phyloP scores from a whole-genome alignment of 1,140 invertebrate genomes.

The Arctopsyche grandis region DNA sequence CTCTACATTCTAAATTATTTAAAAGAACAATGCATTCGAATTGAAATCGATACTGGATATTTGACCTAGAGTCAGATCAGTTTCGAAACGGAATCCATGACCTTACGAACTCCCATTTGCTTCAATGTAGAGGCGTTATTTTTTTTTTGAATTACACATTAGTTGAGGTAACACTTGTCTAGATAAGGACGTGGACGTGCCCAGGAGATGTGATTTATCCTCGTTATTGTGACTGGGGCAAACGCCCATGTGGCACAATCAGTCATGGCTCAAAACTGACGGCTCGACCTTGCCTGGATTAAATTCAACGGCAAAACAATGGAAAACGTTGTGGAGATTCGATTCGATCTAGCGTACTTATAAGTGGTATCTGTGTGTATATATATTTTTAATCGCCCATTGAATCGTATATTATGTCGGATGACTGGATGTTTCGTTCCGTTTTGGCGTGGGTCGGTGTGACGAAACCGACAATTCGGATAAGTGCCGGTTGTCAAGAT shows the following conservation, averaged over 20 bases:
- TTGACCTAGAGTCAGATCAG: neutral
- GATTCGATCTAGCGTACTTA: neutral
- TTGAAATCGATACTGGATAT: too few species aligned
- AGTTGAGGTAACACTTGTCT: neutral
- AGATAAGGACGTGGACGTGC: conserved; percentile 11
- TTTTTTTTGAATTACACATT: neutral
- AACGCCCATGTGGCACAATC: conserved; percentile 14
- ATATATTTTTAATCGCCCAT: too few species aligned
- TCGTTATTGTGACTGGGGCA: neutral
- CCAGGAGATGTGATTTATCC: neutral
- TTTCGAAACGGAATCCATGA: neutral
- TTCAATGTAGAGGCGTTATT: neutral
- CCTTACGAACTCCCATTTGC: neutral
- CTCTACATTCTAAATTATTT: too few species aligned
- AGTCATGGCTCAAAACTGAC: neutral
- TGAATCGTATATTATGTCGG: neutral
- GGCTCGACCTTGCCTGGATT: neutral
- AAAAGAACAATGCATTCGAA: too few species aligned
- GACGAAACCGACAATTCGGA: neutral
- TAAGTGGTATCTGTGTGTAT: neutral
- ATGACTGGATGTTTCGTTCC: conserved; percentile 30
- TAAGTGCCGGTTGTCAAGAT: conserved; percentile 19
- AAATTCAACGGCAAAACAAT: conserved; percentile 7
- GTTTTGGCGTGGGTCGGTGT: conserved; percentile 6
- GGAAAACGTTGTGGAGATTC: neutral